Conservation (phyloP, 2,113 vertebrate genomes). For the Planiliza haematocheilus region DNA sequence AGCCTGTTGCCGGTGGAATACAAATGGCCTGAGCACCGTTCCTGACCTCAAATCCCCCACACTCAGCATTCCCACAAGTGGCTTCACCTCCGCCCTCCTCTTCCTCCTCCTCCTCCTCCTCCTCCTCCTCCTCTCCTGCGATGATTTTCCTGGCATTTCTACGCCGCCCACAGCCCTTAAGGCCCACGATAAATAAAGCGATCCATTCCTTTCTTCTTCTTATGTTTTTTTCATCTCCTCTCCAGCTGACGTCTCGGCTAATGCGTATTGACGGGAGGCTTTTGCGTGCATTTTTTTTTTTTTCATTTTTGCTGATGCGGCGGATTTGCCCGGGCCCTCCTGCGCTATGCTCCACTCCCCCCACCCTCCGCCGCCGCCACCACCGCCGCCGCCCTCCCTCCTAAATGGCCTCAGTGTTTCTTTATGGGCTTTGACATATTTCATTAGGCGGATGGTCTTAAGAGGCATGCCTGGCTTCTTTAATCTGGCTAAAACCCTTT, state of each 20-base stretch:
- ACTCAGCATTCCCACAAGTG: conserved; percentile 67
- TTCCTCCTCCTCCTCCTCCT: neutral
- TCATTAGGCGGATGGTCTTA: conserved; percentile 96
- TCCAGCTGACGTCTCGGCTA: conserved; percentile 74
- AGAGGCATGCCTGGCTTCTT: conserved; percentile 88
- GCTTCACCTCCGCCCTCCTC: conserved; percentile 21
- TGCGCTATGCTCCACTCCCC: conserved; percentile 65
- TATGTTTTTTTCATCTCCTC: conserved; percentile 16
- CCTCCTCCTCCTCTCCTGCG: neutral
- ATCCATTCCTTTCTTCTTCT: conserved; percentile 48
- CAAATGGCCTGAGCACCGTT: conserved; percentile 29
- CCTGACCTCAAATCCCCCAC: conserved; percentile 59
- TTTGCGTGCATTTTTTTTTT: conserved; percentile 82
- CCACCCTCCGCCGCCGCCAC: conserved; percentile 78
- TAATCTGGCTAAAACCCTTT: conserved; percentile 91
- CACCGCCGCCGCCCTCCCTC: conserved; percentile 79
- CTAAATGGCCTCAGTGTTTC: conserved; percentile 88
- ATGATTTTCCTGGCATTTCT: conserved; percentile 56
- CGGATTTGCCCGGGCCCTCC: conserved; percentile 54
- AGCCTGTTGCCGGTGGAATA: conserved; percentile 62
- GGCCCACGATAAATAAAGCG: conserved; percentile 57
- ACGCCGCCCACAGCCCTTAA: conserved; percentile 10
- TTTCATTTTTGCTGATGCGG: conserved; percentile 74
- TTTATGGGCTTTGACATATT: conserved; percentile 95
- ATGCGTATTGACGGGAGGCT: conserved; percentile 91